Conservation (phyloP, 2,888 invertebrate genomes). For the Xylocampa areola region DNA sequence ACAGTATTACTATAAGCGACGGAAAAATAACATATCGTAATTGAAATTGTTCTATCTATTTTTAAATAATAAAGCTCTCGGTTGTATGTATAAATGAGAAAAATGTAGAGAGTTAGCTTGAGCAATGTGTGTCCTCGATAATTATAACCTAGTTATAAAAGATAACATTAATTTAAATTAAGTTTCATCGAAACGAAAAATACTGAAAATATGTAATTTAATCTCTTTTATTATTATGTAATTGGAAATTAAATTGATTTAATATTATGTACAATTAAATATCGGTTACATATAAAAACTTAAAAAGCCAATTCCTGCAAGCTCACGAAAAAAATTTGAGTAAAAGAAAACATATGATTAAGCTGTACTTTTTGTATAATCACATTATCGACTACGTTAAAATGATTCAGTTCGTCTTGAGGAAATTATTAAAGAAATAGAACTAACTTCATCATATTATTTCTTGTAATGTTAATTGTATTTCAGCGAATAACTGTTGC, state of each 20-base stretch:
- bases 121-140: background rate
- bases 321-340: too few relatives aligned
- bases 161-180: too few relatives aligned
- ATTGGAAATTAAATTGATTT: too few relatives aligned
- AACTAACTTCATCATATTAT: constrained; percentile 17
- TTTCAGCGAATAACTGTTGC: constrained; percentile 21
- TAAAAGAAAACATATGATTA: constrained; percentile 14
- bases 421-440: constrained; percentile 18
- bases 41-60: constrained; percentile 14
- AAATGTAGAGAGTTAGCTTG: background rate
- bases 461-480: constrained; percentile 20
- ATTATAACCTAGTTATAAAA: background rate
- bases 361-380: constrained; percentile 45
- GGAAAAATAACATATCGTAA: constrained; percentile 22
- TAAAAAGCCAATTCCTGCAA: too few relatives aligned
- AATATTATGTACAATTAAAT: too few relatives aligned
- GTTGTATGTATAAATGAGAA: constrained; percentile 37
- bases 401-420: constrained; percentile 60
- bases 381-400: constrained; percentile 68
- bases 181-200: too few relatives aligned
- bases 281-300: too few relatives aligned
- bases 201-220: too few relatives aligned
- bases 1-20: constrained; percentile 32
- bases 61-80: constrained; percentile 46
- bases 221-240: too few relatives aligned